Evolutionary conservation across 2,888 invertebrate genomes (phyloP).

Genomic region (Terebella lapidaria): DNA sequence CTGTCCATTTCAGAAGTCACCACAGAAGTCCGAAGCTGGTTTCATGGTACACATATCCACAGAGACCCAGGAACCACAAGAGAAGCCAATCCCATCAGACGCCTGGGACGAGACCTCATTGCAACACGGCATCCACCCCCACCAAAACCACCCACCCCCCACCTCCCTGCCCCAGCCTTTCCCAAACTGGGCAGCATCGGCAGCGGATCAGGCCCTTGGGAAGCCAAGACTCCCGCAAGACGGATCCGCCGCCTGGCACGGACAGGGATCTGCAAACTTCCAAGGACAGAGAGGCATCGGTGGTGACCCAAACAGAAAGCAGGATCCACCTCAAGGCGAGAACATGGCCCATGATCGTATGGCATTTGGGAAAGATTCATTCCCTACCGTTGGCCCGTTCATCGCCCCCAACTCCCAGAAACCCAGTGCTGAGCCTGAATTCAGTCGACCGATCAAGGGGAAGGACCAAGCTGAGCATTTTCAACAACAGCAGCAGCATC

Average conservation of each 20-base stretch:
- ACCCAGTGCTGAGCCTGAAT: no score
- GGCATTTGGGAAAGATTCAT: no score
- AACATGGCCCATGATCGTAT: no score
- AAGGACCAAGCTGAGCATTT: no score
- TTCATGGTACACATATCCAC: conserved; percentile 4
- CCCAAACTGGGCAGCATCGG: neutral
- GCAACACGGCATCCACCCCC: neutral
- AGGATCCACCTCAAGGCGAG: no score
- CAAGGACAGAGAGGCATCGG: no score
- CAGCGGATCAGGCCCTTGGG: neutral
- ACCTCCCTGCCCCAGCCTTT: neutral
- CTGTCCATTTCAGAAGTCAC: neutral
- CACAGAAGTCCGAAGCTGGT: conserved; percentile 9
- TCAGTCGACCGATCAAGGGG: no score
- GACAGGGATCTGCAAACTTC: no score
- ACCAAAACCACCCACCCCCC: neutral
- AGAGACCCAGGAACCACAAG: neutral
- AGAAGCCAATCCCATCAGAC: neutral
- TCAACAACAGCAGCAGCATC: conserved; percentile 14
- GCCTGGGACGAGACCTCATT: neutral
- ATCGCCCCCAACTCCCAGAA: no score
- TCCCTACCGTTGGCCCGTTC: no score
- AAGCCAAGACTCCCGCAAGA: neutral
- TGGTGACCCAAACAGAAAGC: no score
- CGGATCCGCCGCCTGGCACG: no score